These are phyloP conservation scores for Noturus placidus DNA, from an alignment of 2,113 vertebrate species.

Conservation along the genomic window DNA sequence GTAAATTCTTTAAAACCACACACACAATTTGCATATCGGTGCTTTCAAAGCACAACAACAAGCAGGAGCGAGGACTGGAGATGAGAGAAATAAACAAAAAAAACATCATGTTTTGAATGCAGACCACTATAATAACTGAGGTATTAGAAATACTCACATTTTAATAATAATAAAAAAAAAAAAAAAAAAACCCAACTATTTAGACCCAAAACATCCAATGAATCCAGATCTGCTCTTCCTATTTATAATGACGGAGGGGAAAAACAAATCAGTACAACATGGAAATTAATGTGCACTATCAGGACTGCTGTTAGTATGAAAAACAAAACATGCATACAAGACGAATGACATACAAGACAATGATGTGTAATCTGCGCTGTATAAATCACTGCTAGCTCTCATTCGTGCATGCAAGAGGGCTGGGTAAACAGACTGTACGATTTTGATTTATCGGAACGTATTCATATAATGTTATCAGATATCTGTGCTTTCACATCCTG, in stretches of 20 bases:
- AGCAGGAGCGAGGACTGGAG: background rate
- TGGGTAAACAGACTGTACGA: background rate
- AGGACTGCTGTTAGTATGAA: background rate
- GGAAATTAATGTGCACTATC: background rate
- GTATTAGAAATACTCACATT: slow-evolving; percentile 16
- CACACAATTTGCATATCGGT: background rate
- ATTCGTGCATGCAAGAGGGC: background rate
- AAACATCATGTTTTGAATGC: background rate
- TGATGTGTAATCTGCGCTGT: background rate
- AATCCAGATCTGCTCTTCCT: background rate
- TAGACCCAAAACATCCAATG: background rate
- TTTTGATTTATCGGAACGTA: background rate
- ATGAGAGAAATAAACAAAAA: background rate
- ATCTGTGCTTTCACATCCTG: background rate
- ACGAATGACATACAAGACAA: no score
- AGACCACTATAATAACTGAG: background rate
- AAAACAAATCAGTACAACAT: background rate
- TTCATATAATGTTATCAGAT: background rate
- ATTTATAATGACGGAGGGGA: background rate
- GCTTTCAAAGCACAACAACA: background rate
- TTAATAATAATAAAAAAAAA: background rate
- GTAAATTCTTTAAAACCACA: background rate
- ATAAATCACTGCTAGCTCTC: no score
- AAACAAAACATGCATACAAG: background rate
- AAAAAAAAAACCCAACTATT: background rate